Evolutionary conservation across 2,113 vertebrate species (phyloP).

Genomic region (human): DNA sequence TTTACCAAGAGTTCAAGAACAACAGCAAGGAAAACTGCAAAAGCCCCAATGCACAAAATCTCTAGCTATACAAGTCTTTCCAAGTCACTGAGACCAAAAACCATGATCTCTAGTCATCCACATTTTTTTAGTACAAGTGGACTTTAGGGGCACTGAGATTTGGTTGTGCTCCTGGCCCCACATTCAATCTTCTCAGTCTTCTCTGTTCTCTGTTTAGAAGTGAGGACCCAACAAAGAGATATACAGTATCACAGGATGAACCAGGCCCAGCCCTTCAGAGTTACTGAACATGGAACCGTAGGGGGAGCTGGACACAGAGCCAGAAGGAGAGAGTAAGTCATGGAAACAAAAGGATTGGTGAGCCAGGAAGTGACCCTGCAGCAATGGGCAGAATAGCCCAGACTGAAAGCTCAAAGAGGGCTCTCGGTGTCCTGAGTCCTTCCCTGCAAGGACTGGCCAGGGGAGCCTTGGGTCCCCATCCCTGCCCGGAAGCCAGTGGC

Average conservation of each 20-base stretch:
- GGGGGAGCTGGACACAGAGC: not conserved
- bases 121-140: not conserved
- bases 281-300: not conserved
- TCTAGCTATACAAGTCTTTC: not conserved
- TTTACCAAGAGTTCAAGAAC: not conserved
- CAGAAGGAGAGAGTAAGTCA: not conserved
- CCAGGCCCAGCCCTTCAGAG: not conserved
- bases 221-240: not conserved
- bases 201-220: not conserved
- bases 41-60: not conserved
- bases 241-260: not conserved
- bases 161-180: not conserved
- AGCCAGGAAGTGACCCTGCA: not conserved
- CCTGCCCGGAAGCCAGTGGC: not conserved
- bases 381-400: not conserved
- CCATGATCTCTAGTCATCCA: not conserved
- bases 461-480: too few relatives aligned
- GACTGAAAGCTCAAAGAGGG: not conserved
- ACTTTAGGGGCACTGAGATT: not conserved
- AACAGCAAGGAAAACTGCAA: not conserved
- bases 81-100: not conserved
- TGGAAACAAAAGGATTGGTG: not conserved
- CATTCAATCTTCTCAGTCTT: not conserved
- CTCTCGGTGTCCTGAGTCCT: too few relatives aligned
- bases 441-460: not conserved